These are phyloP conservation scores for Phaetusa simplex DNA, from an alignment of 2,113 vertebrate species.

Conservation along the genomic window DNA sequence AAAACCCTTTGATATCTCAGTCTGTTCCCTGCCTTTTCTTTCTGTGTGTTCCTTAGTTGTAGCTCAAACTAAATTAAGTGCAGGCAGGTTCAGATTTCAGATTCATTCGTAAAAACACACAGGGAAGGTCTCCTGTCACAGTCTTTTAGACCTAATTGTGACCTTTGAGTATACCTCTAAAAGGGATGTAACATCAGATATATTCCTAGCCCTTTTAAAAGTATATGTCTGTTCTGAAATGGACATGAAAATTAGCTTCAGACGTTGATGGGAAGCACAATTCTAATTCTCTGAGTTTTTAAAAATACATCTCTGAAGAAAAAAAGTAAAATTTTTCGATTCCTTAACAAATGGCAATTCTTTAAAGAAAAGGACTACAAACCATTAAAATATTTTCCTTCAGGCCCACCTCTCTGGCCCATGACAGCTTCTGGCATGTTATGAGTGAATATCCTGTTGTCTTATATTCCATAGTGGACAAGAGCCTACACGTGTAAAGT, in stretches of 20 bases:
- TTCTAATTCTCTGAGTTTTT: neutral
- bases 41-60: neutral
- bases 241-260: neutral
- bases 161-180: neutral
- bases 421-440: neutral
- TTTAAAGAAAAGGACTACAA: neutral
- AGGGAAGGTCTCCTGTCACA: neutral
- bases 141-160: neutral
- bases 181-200: neutral
- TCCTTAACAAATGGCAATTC: neutral
- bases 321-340: neutral
- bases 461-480: neutral
- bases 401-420: too few species aligned
- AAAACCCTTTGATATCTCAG: neutral
- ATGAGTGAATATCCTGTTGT: neutral
- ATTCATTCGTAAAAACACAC: neutral
- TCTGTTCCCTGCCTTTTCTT: neutral
- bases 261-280: neutral
- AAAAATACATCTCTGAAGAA: neutral
- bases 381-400: neutral
- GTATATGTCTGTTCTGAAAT: neutral
- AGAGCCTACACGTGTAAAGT: neutral
- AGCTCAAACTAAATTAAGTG: neutral
- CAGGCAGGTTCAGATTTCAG: neutral
- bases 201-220: neutral